These are phyloP conservation scores for Nymphicus hollandicus DNA, from an alignment of 2,113 vertebrate species.

Conservation along the genomic window DNA sequence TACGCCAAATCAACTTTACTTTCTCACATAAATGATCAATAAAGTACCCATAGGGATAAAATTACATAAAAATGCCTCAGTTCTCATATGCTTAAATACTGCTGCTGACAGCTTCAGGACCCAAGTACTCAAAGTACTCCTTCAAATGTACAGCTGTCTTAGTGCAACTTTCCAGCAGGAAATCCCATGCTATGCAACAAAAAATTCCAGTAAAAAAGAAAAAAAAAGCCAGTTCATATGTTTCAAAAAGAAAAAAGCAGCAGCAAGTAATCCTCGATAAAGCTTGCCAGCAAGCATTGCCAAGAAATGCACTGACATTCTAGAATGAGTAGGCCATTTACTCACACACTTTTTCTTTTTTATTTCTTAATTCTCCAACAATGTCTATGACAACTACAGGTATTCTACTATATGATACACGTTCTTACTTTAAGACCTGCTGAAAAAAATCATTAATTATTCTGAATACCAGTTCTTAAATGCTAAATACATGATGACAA, in stretches of 20 bases:
- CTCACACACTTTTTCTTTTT: not conserved
- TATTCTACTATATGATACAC: not conserved
- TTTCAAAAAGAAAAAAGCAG: not conserved
- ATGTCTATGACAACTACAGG: not conserved
- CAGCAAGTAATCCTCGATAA: not conserved
- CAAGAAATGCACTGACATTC: constrained; percentile 27
- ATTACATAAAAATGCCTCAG: not conserved
- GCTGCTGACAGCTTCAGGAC: not conserved
- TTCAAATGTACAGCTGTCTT: not conserved
- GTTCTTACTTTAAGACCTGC: not conserved
- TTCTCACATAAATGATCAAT: not conserved
- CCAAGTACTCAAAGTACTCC: not conserved
- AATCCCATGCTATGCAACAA: not conserved
- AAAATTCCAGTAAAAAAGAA: not conserved
- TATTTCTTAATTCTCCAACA: not conserved
- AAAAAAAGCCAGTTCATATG: not conserved
- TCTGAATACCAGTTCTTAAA: not conserved
- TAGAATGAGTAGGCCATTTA: not conserved
- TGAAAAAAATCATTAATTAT: not conserved
- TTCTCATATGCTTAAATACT: not conserved
- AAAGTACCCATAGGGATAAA: not conserved
- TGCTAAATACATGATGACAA: not conserved
- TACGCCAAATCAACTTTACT: not conserved
- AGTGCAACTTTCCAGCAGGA: not conserved
- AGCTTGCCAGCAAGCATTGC: not conserved